Evolutionary conservation across 2,888 invertebrate genomes (phyloP).

Genomic region (Lymantria monacha): DNA sequence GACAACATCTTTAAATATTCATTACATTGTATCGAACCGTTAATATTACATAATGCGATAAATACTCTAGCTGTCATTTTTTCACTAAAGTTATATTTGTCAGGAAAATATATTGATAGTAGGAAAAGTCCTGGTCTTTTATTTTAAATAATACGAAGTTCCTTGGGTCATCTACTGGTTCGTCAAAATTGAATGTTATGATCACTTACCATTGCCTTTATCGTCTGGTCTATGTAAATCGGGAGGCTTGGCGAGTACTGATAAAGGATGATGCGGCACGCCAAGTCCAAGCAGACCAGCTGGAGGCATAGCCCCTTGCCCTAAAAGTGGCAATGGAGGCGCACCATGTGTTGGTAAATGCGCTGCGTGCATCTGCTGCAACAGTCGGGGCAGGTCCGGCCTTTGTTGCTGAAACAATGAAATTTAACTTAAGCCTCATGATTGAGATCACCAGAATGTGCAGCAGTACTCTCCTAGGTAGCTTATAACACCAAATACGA

Average conservation of each 20-base stretch:
- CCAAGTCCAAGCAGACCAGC: slow-evolving; percentile 86
- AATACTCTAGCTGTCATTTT: too few relatives aligned
- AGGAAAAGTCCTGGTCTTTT: too few relatives aligned
- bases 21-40: slow-evolving; percentile 59
- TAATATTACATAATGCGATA: slow-evolving; percentile 29
- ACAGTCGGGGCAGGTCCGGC: slow-evolving; percentile 89
- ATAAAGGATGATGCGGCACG: slow-evolving; percentile 88
- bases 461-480: too few relatives aligned
- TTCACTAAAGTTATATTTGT: too few relatives aligned
- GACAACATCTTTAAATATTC: slow-evolving; percentile 72
- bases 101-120: too few relatives aligned
- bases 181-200: too few relatives aligned
- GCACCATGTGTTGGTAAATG: slow-evolving; percentile 89
- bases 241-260: slow-evolving; percentile 89
- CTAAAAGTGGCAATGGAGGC: slow-evolving; percentile 84
- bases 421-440: slow-evolving; percentile 4
- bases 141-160: too few relatives aligned
- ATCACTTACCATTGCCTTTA: slow-evolving; percentile 86
- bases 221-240: slow-evolving; percentile 89
- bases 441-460: neutral
- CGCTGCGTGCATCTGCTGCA: slow-evolving; percentile 97
- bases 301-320: slow-evolving; percentile 75
- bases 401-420: slow-evolving; percentile 88
- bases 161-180: too few relatives aligned
- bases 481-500: too few relatives aligned